These are phyloP conservation scores for Stenoptilia bipunctidactyla DNA, from an alignment of 2,888 invertebrate genomes.

Conservation along the genomic window DNA sequence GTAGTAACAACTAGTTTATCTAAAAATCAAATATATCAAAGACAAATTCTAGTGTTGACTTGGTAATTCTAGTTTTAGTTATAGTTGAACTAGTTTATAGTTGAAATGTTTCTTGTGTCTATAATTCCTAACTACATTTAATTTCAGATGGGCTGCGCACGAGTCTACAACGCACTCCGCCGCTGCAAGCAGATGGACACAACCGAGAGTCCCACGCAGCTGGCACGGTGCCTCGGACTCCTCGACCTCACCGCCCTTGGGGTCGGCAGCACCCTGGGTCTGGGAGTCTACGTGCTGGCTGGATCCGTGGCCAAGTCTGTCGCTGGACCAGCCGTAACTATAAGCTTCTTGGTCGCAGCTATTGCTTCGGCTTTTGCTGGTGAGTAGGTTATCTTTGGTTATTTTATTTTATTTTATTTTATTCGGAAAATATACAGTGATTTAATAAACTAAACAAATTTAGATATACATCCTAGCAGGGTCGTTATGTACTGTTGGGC, in stretches of 20 bases:
- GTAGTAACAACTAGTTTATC: no score
- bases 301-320: constrained; percentile 88
- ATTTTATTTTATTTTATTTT: no score
- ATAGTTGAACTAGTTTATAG: no score
- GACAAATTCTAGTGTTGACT: no score
- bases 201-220: constrained; percentile 39
- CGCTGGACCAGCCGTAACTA: constrained; percentile 91
- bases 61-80: no score
- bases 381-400: constrained; percentile 34
- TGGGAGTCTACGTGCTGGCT: constrained; percentile 95
- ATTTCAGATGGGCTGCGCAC: constrained; percentile 45
- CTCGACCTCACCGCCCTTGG: constrained; percentile 90
- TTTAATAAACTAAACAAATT: no score
- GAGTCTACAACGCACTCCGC: constrained; percentile 38
- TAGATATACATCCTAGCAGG: no score
- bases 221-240: constrained; percentile 80
- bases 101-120: no score
- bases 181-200: constrained; percentile 61
- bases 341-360: constrained; percentile 93
- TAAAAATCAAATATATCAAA: no score
- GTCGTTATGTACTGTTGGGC: no score
- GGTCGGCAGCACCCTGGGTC: constrained; percentile 89
- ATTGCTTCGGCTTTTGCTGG: constrained; percentile 93
- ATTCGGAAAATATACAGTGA: no score
- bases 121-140: constrained; percentile 1